Percentiles rank a stretch among this genome's conserved stretches.
Evolutionary conservation across 1,140 invertebrate genomes (phyloP).

Genomic region (Drosophila sp.): DNA sequence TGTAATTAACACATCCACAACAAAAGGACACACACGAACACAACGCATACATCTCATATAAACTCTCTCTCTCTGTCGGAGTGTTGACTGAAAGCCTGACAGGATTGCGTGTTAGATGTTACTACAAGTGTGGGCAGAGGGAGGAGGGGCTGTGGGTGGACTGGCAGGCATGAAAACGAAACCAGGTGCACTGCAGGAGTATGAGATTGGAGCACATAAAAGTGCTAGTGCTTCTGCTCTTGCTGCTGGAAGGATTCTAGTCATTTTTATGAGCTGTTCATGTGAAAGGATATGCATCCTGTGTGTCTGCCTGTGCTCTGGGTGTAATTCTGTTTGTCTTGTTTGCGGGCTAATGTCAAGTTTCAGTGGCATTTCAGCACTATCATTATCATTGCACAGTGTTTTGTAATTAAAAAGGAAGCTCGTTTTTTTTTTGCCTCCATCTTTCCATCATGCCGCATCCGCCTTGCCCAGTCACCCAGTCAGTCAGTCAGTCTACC

Average conservation of each 20-base stretch:
- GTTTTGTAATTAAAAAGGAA: constrained; percentile 49
- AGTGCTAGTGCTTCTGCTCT: constrained; percentile 20
- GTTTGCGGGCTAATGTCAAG: constrained; percentile 68
- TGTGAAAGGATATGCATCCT: constrained; percentile 69
- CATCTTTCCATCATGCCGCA: neutral
- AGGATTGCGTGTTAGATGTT: constrained; percentile 50
- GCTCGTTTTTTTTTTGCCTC: neutral
- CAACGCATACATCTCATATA: constrained; percentile 34
- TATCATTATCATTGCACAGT: constrained; percentile 36
- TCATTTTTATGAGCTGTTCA: constrained; percentile 72
- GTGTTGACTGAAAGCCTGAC: constrained; percentile 62
- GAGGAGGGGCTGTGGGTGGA: neutral
- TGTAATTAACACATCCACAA: constrained; percentile 76
- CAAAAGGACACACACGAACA: constrained; percentile 34
- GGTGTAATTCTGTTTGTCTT: constrained; percentile 31
- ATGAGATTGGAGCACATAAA: constrained; percentile 39
- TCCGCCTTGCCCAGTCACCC: no score
- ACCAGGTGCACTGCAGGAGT: constrained; percentile 13
- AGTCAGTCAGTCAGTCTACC: constrained; percentile 10
- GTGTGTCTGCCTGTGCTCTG: neutral
- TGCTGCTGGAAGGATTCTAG: constrained; percentile 61
- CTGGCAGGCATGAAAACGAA: constrained; percentile 60
- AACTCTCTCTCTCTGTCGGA: constrained; percentile 40
- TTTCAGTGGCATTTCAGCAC: constrained; percentile 57
- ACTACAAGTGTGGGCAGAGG: neutral